phyloP scores from a whole-genome alignment of 2,113 vertebrate species.

The Colossoma macropomum region DNA sequence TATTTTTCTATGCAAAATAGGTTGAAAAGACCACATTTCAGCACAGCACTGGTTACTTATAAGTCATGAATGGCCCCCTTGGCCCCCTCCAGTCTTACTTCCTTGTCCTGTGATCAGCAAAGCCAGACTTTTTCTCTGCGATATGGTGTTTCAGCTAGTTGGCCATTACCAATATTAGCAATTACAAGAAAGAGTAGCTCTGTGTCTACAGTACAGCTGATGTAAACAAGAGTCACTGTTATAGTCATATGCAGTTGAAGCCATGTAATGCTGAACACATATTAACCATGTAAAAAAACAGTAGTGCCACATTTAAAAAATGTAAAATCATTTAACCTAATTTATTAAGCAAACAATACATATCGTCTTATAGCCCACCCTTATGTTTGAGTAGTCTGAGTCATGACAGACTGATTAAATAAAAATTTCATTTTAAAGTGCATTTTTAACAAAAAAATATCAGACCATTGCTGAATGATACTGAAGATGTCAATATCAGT shows the following conservation, averaged over 20 bases:
- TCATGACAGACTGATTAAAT: no score
- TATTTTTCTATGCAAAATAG: background rate
- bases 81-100: slow-evolving; percentile 4
- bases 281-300: background rate
- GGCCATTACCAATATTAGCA: slow-evolving; percentile 63
- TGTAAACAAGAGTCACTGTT: background rate
- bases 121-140: slow-evolving; percentile 65
- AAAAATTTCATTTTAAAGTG: no score
- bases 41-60: background rate
- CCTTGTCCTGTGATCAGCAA: slow-evolving; percentile 69
- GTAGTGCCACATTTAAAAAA: no score
- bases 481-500: no score
- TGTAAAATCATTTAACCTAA: no score
- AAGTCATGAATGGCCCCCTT: slow-evolving; percentile 35
- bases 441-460: no score
- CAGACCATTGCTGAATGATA: no score
- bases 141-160: slow-evolving; percentile 49
- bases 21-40: background rate
- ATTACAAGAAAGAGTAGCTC: slow-evolving; percentile 12
- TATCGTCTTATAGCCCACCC: no score
- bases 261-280: background rate
- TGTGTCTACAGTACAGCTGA: background rate
- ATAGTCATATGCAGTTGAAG: background rate
- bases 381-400: no score
- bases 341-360: no score